Evolutionary conservation across 2,113 vertebrate genomes (phyloP).

Genomic region (Otis tarda): DNA sequence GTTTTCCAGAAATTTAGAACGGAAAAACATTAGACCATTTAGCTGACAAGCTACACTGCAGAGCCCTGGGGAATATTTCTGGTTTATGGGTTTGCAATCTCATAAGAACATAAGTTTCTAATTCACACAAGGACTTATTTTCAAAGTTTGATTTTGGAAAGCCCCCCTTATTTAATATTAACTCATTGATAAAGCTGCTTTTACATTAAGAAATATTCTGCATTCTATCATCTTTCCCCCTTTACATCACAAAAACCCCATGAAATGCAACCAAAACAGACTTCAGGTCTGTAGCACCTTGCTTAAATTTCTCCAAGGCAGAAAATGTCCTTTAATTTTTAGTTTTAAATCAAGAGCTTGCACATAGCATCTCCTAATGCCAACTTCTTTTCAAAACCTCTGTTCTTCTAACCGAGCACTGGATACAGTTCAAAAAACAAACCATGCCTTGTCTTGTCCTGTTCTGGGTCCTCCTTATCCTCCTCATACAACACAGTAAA

Average conservation of each 20-base stretch:
- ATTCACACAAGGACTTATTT: neutral
- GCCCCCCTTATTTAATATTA: neutral
- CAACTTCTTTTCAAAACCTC: neutral
- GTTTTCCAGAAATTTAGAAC: neutral
- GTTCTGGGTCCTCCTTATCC: neutral
- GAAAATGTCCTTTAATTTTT: neutral
- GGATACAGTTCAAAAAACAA: neutral
- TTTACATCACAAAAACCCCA: neutral
- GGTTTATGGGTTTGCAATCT: neutral
- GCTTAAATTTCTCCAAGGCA: neutral
- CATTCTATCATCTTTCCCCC: neutral
- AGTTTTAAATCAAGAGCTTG: neutral
- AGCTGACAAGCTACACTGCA: neutral
- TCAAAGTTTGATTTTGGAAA: neutral
- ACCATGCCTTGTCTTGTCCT: neutral
- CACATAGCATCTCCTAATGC: neutral
- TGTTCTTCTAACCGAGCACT: neutral
- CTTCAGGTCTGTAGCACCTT: neutral
- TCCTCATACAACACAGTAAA: neutral
- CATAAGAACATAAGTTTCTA: neutral
- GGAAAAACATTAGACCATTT: neutral
- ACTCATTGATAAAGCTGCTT: neutral
- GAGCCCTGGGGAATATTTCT: neutral
- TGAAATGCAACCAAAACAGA: neutral
- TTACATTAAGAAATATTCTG: neutral